Evolutionary conservation across 2,888 invertebrate genomes (phyloP), one percentile per base, ranked within the genome.

Genomic region (Drosophila imparisetae): DNA sequence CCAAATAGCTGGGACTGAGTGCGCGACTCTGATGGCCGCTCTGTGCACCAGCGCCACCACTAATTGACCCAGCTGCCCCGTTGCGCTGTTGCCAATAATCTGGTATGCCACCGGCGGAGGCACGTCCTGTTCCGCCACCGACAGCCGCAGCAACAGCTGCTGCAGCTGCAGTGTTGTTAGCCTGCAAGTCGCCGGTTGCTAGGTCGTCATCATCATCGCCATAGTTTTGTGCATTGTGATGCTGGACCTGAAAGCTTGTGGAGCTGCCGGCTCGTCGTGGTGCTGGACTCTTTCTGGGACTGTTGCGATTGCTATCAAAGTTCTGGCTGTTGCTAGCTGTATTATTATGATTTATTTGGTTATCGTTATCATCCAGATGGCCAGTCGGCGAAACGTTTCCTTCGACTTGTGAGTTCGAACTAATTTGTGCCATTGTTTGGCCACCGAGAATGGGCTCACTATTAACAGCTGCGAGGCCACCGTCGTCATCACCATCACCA

Each of bases 1-100:
- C 95, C 78, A 93, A 93, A 92, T 93, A 93, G 79, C 81, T 86
- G 69, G 81, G 92, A 78, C 90, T 90, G 30, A 80, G 75, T 21
- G 80, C 79, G 34, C 85, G 86, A 65, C 89, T 89, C 78, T 91
- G 90, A 64, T 80, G 86, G 42, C 90, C 89, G 73, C 78, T 84
- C 34, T 71, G 66, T 55, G 77, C 72, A 40, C 60, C 73, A 18
- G 30, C 63, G 27, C 61, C 74, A 42, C 63, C 67, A 45, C 54
- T 54, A 18, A 66, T 74, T 30, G 59, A 30, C 5, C 69, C 63
- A 76, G 77, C 74, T 73, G 58, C 85, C 29, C 91, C 92, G 92
- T 89, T 91, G 15, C 91, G 91, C 52, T 91, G 92, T 36, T 88
- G 89, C 90, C 90, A 90, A 53, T 89, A 91, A 64, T 90, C 90